Percentiles rank a stretch among this genome's conserved stretches.
phyloP scores from a whole-genome alignment of 2,888 invertebrate genomes.

The Formica aserva region DNA sequence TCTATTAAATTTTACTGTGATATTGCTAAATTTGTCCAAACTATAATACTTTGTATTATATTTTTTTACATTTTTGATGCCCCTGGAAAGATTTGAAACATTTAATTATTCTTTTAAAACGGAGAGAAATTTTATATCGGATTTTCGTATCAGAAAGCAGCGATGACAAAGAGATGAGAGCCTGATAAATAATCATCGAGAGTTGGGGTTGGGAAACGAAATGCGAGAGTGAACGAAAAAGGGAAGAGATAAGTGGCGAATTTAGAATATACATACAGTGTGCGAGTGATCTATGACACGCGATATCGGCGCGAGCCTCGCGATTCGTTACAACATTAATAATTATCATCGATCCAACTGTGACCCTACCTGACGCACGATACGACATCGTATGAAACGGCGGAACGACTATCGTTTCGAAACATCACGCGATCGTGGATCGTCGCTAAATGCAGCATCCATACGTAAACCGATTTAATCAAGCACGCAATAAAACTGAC shows the following conservation, averaged over 20 bases:
- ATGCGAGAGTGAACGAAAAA: constrained; percentile 25
- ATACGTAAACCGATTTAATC: constrained; percentile 72
- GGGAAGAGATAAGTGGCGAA: constrained; percentile 21
- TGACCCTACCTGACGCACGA: constrained; percentile 22
- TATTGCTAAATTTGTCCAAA: neutral
- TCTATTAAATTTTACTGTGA: neutral
- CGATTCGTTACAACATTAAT: constrained; percentile 66
- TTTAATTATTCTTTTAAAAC: neutral
- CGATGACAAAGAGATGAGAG: constrained; percentile 20
- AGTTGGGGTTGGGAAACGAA: constrained; percentile 15
- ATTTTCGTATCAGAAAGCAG: constrained; percentile 19
- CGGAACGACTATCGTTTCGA: constrained; percentile 36
- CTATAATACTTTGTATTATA: neutral
- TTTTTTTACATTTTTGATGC: neutral
- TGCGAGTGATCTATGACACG: constrained; percentile 45
- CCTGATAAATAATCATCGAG: constrained; percentile 54
- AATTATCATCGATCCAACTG: constrained; percentile 57
- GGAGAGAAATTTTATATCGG: constrained; percentile 16
- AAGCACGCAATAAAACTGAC: constrained; percentile 71
- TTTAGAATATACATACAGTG: constrained; percentile 38
- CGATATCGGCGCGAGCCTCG: constrained; percentile 26
- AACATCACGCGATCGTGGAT: constrained; percentile 36
- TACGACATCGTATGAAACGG: constrained; percentile 23
- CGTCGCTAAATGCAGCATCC: constrained; percentile 59
- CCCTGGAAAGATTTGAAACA: neutral